These are phyloP conservation scores for Falco punctatus DNA, from an alignment of 2,113 vertebrate species.

Conservation along the genomic window DNA sequence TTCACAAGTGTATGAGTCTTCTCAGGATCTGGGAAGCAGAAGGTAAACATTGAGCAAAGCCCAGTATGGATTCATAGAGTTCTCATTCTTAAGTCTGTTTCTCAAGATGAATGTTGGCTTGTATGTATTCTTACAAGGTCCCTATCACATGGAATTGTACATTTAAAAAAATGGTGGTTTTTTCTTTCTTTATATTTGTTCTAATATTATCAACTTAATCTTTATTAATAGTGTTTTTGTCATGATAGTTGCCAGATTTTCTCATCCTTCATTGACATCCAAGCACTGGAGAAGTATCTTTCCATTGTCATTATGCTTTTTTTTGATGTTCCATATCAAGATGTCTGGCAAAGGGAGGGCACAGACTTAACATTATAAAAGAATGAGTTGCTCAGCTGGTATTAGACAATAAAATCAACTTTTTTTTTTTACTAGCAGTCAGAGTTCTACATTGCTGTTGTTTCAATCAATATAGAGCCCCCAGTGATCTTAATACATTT, in stretches of 20 bases:
- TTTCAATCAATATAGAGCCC: background rate
- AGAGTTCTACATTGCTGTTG: background rate
- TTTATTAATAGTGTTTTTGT: background rate
- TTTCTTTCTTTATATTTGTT: background rate
- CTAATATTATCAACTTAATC: background rate
- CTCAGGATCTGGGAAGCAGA: background rate
- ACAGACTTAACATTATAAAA: background rate
- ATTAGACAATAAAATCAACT: background rate
- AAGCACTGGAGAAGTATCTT: background rate
- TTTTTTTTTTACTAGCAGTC: background rate
- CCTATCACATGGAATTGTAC: background rate
- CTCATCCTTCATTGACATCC: background rate
- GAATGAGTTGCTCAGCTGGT: background rate
- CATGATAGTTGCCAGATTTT: background rate
- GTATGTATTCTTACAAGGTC: background rate
- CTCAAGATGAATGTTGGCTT: background rate
- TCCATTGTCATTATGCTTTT: background rate
- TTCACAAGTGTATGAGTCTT: background rate
- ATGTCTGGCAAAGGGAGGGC: background rate
- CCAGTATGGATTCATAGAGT: background rate
- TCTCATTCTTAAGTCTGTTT: background rate
- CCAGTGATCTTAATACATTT: background rate
- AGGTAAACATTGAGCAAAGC: background rate
- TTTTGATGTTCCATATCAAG: background rate
- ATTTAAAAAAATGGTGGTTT: background rate